phyloP scores from a whole-genome alignment of 2,797 vertebrate genomes.

The Monodelphis domestica region DNA sequence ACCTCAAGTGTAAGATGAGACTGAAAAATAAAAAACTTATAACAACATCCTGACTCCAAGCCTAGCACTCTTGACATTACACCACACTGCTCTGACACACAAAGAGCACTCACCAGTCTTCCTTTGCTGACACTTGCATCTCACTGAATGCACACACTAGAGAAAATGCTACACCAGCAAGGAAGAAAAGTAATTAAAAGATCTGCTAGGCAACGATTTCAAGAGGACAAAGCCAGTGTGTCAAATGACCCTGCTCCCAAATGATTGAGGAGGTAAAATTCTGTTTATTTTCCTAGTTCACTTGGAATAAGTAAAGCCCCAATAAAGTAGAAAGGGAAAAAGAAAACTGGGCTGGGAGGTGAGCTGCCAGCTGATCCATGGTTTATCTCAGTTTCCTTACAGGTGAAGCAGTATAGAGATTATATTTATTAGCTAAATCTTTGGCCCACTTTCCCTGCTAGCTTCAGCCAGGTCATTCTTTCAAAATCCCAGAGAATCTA shows the following conservation, averaged over 20 bases:
- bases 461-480: neutral
- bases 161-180: neutral
- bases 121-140: too few species aligned
- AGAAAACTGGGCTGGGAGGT: neutral
- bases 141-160: neutral
- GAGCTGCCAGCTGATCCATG: neutral
- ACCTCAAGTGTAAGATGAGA: too few species aligned
- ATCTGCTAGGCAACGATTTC: neutral
- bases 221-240: neutral
- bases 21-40: too few species aligned
- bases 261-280: neutral
- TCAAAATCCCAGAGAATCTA: neutral
- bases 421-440: neutral
- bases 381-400: neutral
- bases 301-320: neutral
- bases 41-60: too few species aligned
- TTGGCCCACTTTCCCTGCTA: neutral
- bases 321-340: neutral
- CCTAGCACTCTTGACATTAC: too few species aligned
- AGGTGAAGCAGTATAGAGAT: rapidly evolving
- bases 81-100: too few species aligned
- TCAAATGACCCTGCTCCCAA: neutral
- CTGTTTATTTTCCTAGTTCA: slow-evolving; percentile 9
- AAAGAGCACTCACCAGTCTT: too few species aligned
- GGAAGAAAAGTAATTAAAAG: neutral